Evolutionary conservation across 2,113 vertebrate species (phyloP), one percentile per base, ranked within the genome.

Genomic region (Toxotes chatareus): DNA sequence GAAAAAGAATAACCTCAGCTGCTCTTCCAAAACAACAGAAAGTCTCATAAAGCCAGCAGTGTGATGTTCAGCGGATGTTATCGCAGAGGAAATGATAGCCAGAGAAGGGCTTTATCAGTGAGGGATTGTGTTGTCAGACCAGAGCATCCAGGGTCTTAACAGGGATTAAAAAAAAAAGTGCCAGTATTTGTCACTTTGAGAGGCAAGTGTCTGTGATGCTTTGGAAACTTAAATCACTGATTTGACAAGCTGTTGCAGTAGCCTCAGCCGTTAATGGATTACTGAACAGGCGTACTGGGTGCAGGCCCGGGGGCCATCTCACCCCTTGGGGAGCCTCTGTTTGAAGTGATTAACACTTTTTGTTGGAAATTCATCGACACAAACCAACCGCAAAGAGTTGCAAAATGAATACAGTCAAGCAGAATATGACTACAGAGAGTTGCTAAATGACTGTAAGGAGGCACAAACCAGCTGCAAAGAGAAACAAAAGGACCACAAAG

Each of bases 1-100:
- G 49, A 72, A 74, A 86, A 80, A 44, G 56, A 79, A 83, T 27
- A 65, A 80, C 75, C 62, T 83, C 46, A 47, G 64, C 73, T 85
- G 74, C 82, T 77, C 53, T 36, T 31, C 31, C n/a, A 34, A 76
- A 76, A 88, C 75, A 64, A 65, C 55, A 56, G 17, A 72, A 55
- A 36, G 23, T 34, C 75, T 81, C 62, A 76, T 84, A 82, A 86
- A 68, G 57, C n/a, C 67, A 65, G 84, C 0, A n/a, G 56, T 6
- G 47, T 64, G 57, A 75, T 64, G 73, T 73, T 53, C n/a, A 62
- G 56, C 1, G 27, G 68, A 68, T 67, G 72, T 76, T 79, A 69
- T 67, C 13, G 2, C 27, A 73, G 67, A 69, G 66, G 83, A 83
- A 85, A 84, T 51, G 62, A 89, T 55, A 72, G 65, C 55, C 59